Evolutionary conservation across 1,140 invertebrate genomes (phyloP), one percentile per base, ranked within the genome.

Genomic region (Drosophila triauraria): DNA sequence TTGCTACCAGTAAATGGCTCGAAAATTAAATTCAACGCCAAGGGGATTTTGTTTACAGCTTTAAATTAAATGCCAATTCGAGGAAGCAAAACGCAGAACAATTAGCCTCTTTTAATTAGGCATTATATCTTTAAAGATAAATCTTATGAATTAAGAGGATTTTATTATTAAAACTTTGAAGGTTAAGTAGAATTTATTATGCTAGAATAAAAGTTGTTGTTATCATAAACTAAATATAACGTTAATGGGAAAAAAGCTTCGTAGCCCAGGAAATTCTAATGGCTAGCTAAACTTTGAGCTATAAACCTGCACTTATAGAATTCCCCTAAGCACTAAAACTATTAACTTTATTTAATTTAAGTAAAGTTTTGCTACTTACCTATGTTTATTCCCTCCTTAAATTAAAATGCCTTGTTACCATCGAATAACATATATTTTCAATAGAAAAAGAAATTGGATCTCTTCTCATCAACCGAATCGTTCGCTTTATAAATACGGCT

Each of bases 351-450:
- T 4, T 27, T 27, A 27, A 27, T 27, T 30, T 7, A 30, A 30
- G 27, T 30, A 30, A 30, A 30, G 27, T 30, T 30, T 30, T 6
- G 4, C 6, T 0, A 62, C 25, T 32, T 56, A 46, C 25, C 3
- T 32, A 2, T 40, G n/a, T 5, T n/a, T 4, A 20, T 5, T 9
- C 20, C 20, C 20, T 27, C 48, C 13, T 0, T 3, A 42, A 35
- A 32, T 42, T 6, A 3, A 0, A 40, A 30, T 2, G 1, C 13
- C 4, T 3, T 35, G 4, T 43, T 35, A 44, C 38, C 15, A 48
- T 74, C 32, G 48, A 75, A 40, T 46, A 75, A 42, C 32, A 58
- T 77, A 57, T 75, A 65, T 77, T 76, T 56, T 59, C 53, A 47
- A 46, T 75, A 75, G 9, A 57, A 75, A 72, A 54, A 42, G 71